Evolutionary conservation across 92 coral and sea anemone genomes (phyloP).

Genomic region (Parazoanthus swiftii): DNA sequence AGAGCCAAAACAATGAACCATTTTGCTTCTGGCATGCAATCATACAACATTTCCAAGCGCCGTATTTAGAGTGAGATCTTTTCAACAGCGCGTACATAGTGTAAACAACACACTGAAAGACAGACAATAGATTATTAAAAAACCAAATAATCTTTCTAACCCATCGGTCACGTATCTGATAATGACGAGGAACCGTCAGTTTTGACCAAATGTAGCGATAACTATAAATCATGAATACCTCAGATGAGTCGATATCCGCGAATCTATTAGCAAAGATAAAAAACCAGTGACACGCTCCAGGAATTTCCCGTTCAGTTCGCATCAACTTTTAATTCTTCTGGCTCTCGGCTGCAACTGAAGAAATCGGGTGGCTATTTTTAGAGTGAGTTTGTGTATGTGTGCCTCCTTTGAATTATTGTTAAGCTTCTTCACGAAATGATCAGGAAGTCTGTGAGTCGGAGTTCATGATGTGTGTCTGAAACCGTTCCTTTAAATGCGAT

Average conservation of each 20-base stretch:
- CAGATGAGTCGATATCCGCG: background rate
- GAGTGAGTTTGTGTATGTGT: background rate
- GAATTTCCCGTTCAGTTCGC: background rate
- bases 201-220: background rate
- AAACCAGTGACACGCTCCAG: background rate
- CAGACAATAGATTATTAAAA: too few relatives aligned
- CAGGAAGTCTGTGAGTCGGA: background rate
- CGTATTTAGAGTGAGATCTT: background rate
- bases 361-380: background rate
- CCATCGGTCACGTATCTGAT: background rate
- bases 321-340: background rate
- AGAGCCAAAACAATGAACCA: background rate
- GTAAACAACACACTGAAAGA: too few relatives aligned
- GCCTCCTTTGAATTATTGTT: background rate
- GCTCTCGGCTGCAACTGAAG: background rate
- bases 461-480: background rate
- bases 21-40: background rate
- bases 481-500: background rate
- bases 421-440: background rate
- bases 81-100: background rate
- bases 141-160: background rate
- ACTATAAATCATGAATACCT: background rate
- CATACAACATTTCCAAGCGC: background rate
- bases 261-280: background rate
- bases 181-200: background rate